phyloP scores from a whole-genome alignment of 1,140 invertebrate species.

The Plectrocnemia conspersa region DNA sequence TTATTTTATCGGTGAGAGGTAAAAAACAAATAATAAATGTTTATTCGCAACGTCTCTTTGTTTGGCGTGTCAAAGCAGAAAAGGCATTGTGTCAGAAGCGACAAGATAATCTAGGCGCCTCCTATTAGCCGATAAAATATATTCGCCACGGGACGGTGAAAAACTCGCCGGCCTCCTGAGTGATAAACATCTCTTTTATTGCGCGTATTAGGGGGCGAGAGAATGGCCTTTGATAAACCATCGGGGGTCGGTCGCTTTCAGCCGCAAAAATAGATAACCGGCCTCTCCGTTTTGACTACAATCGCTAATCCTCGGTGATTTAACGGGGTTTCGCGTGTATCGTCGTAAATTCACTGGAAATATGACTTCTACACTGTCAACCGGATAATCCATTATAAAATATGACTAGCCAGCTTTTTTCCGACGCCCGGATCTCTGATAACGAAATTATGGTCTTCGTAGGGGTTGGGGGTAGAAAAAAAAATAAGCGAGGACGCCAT shows the following conservation, averaged over 20 bases:
- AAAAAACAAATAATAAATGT: too few species aligned
- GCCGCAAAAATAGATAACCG: slow-evolving; percentile 9
- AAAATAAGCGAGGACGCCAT: too few species aligned
- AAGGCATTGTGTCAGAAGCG: too few species aligned
- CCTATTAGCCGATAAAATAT: slow-evolving; percentile 6
- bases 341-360: slow-evolving; percentile 15
- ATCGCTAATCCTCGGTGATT: slow-evolving; percentile 12
- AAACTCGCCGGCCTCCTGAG: not conserved
- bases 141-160: not conserved
- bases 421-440: too few species aligned
- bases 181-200: slow-evolving; percentile 5
- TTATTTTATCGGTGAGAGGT: too few species aligned
- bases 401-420: slow-evolving; percentile 14
- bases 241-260: not conserved
- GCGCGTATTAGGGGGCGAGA: slow-evolving; percentile 4
- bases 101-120: not conserved
- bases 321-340: slow-evolving; percentile 7
- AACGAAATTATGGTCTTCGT: too few species aligned
- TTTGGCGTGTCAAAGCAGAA: too few species aligned
- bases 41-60: too few species aligned
- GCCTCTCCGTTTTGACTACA: slow-evolving; percentile 12
- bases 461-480: too few species aligned
- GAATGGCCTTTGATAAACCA: slow-evolving; percentile 1
- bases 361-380: slow-evolving; percentile 11
- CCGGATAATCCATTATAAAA: slow-evolving; percentile 22